Evolutionary conservation across 2,888 invertebrate species (phyloP), one percentile per base, ranked within the genome.

Genomic region (Drosophila anomelani): DNA sequence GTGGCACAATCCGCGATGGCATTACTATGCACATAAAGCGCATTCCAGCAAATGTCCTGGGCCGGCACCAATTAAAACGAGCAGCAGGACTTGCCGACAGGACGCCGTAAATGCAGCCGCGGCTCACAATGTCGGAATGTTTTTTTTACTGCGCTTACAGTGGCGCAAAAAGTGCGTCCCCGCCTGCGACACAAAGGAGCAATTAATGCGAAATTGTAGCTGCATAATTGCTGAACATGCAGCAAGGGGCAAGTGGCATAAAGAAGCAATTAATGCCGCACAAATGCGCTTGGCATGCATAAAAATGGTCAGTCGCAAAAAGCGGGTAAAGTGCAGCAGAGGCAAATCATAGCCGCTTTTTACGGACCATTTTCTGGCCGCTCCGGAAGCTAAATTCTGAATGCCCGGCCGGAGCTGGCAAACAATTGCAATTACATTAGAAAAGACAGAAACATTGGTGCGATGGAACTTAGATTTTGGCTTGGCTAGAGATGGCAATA

Each of bases 221-320:
- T 78, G 83, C 82, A 90, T 89, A 90, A 90, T 90, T 90, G 90
- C 90, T 86, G 87, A 79, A 79, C 81, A 90, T 83, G 89, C 89
- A 83, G 59, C 77, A 69, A 69, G 70, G 68, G 55, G 49, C 71
- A 64, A 47, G 70, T 23, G 53, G 54, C 46, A 82, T 90, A 90
- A 90, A 90, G 87, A 78, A 90, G 88, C 90, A 90, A 90, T 90
- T 90, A 90, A 86, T 88, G 84, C 57, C 81, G 64, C 77, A 77
- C 79, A 88, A 90, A 90, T 90, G 90, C 90, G 90, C 90, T 81
- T 89, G 85, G 89, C 87, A 90, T 90, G 90, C 91, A 90, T 82
- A 90, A 90, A 90, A 90, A 89, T 90, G 76, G 20, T 76, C 66
- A 76, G 58, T 62, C 64, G 75, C 60, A 63, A 63, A 72, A 72